These are phyloP conservation scores for Heliconius cydno DNA, from an alignment of 2,888 invertebrate genomes.

Conservation along the genomic window DNA sequence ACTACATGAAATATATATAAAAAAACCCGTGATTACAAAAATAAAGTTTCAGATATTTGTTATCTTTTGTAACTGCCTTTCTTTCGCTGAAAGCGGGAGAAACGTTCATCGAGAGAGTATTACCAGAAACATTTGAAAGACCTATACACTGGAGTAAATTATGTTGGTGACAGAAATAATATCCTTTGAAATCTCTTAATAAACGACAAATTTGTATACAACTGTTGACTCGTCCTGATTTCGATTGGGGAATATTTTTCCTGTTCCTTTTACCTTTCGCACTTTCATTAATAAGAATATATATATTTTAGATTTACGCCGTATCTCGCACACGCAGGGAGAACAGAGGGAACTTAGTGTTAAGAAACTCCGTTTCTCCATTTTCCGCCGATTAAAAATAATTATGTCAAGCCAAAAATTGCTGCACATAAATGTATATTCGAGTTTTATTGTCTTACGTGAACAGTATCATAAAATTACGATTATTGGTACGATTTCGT, in stretches of 20 bases:
- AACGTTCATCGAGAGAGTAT: background rate
- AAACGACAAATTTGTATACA: slow-evolving; percentile 1
- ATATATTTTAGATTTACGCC: too few species aligned
- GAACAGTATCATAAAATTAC: background rate
- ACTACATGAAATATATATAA: background rate
- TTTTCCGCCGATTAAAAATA: too few species aligned
- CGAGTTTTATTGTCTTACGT: background rate
- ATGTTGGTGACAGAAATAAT: background rate
- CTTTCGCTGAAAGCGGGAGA: background rate
- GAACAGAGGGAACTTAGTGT: background rate
- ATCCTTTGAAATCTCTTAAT: slow-evolving; percentile 16
- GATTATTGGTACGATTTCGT: background rate
- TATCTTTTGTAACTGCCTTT: background rate
- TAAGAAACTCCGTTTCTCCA: too few species aligned
- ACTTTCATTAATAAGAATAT: too few species aligned
- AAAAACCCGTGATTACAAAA: background rate
- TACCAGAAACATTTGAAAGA: slow-evolving; percentile 1
- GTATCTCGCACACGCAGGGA: too few species aligned
- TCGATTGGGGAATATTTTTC: background rate
- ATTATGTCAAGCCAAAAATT: too few species aligned
- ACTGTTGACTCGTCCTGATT: background rate
- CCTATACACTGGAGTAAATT: background rate
- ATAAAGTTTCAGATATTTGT: background rate
- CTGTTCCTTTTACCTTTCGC: background rate
- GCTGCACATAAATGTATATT: too few species aligned